Evolutionary conservation across 2,113 vertebrate genomes (phyloP), one percentile per base, ranked within the genome.

Genomic region (Athene noctua): DNA sequence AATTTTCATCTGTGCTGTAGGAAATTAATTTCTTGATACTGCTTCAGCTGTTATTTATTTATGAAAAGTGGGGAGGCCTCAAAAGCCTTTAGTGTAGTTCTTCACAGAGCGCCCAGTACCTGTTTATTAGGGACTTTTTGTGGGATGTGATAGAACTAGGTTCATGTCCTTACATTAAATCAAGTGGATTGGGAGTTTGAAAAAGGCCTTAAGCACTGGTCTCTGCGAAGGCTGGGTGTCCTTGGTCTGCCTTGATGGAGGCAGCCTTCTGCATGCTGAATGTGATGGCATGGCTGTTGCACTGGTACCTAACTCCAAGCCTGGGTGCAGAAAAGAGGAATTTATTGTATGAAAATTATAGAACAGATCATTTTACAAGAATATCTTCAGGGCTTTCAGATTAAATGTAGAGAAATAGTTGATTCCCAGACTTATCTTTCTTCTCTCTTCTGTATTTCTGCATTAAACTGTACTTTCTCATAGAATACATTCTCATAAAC

Each of bases 81-180:
- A 59, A 34, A 72, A 91, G 17, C 20, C 44, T 70, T n/a, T 38
- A 34, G 49, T 66, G 21, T 11, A 68, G n/a, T 16, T 77, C n/a
- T 77, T 80, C 6, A 2, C 12, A 72, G 9, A 65, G 11, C 0
- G 0, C 25, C 15, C 49, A 29, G 5, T 88, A 72, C 13, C 15
- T 90, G 8, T 61, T 81, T 47, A 22, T 54, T 68, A 21, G 34
- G 36, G 21, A 40, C 18, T 16, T 91, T 49, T 36, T 79, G 44
- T 85, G 22, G 42, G 13, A 22, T 68, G 20, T 47, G n/a, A 13
- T 57, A 49, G 7, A 72, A 10, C 23, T 52, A 19, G 3, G 15
- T 86, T 71, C 22, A 38, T 40, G 14, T 68, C 52, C n/a, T 79
- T 58, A 20, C 10, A 26, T 66, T 42, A 68, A 72, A 49, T 55